A percentile compares a stretch with the other conserved stretches of the same genome.
Conservation (phyloP, 2,797 vertebrate genomes). For the Coluber constrictor region DNA sequence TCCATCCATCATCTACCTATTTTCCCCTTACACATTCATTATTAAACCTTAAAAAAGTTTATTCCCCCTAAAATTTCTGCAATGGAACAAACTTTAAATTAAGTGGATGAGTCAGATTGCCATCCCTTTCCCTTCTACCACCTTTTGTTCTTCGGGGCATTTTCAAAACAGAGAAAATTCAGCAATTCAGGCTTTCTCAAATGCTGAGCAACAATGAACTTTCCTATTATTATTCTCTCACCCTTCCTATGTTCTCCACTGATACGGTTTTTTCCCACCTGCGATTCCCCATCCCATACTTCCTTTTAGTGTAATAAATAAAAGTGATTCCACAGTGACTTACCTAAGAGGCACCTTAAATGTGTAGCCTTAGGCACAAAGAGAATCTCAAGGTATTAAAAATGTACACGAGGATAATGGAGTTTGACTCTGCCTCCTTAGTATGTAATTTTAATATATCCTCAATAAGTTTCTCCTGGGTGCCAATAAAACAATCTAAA, state of each 20-base stretch:
- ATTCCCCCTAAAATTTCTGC: background rate
- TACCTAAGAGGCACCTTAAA: background rate
- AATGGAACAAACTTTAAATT: background rate
- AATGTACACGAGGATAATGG: background rate
- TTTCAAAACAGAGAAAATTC: background rate
- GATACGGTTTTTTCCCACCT: background rate
- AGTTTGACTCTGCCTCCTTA: background rate
- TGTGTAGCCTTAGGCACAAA: background rate
- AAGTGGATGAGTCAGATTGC: background rate
- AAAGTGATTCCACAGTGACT: background rate
- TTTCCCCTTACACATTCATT: too few species aligned
- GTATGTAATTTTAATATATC: background rate
- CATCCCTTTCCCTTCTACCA: background rate
- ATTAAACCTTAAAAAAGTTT: background rate
- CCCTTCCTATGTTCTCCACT: background rate
- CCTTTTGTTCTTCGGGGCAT: background rate
- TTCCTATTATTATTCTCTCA: background rate
- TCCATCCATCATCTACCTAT: too few species aligned
- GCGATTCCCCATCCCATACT: background rate
- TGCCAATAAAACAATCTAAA: background rate
- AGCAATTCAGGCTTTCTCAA: background rate
- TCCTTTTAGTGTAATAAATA: background rate
- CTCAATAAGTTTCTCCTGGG: background rate
- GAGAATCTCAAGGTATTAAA: background rate
- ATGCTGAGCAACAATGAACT: background rate